Evolutionary conservation across 2,113 vertebrate genomes (phyloP), one percentile per base, ranked within the genome.

Genomic region (Tachysurus fulvidraco): DNA sequence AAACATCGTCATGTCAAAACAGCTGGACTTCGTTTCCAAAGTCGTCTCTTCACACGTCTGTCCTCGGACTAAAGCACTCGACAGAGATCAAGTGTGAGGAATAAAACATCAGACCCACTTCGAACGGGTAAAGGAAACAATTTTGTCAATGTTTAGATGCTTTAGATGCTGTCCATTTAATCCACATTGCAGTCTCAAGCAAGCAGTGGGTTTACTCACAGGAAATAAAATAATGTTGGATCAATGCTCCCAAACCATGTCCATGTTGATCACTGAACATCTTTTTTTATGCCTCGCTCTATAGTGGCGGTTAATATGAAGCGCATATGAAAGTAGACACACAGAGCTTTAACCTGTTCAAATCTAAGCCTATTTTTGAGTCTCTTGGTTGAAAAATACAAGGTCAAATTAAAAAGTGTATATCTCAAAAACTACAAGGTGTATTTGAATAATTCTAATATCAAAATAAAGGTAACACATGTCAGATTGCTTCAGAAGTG

Each of bases 21-120:
- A 78, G 74, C 74, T 50, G 74, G 74, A 54, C 50, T 28, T 77
- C 74, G 28, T 78, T 76, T 50, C 44, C 73, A 73, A 46, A 46
- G 36, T 73, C 69, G 21, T 17, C 10, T 19, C 69, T 73, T n/a
- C 14, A 23, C 23, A 23, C 23, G 74, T 28, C 50, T 78, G 74
- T 16, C 74, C 50, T 50, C 19, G 74, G 54, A 78, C 50, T 28
- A 54, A 54, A 78, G 74, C 74, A 54, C 50, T 78, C 74, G 54
- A 50, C n/a, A 10, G 74, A 78, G 74, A 50, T 36, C 36, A 36
- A 36, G 36, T 36, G 36, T 36, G 36, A 36, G 28, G 25, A 54
- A 54, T 55, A 54, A 55, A 78, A 78, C 28, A 28, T 54, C 50
- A 78, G 50, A 55, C 50, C n/a, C 50, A 28, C 50, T 78, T 30